Base-by-base conservation (phyloP, 2,888 invertebrate species). In the Agrenia bidenticulata region DNA sequence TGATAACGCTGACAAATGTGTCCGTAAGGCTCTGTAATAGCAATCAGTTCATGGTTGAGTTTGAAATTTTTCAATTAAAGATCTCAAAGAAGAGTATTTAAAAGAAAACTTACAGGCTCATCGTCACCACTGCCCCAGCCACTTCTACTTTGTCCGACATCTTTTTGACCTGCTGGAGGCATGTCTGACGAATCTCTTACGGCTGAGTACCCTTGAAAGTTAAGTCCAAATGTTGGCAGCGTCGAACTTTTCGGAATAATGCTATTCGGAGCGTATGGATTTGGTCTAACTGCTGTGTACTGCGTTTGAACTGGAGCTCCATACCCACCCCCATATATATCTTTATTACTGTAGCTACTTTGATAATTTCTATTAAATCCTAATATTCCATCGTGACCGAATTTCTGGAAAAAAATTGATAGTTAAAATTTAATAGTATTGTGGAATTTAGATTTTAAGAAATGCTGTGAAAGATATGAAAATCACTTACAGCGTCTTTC, bases 1-100 rank as follows among this genome's bases (percentile, higher is more conserved):
- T 59, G n/a, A 66, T 19, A 17, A 67, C 32, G 45, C 64, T 61
- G 15, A 63, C 61, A 54, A 67, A 67, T 42, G 64, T 63, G 37
- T 67, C 64, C 9, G 60, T 56, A 24, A 67, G 17, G 13, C 64
- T 49, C 50, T 61, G 51, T 42, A 32, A 17, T 23, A 50, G 41
- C 9, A 15, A 45, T 32, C 4, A 4, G 4, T 32, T 32, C 32
- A 32, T 11, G 11, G 11, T 32, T 32, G 4, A 32, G 32, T 7
- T 32, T 32, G 32, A 32, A 32, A 32, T n/a, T n/a, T n/a, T n/a
- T n/a, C n/a, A n/a, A n/a, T n/a, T n/a, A n/a, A n/a, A n/a, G n/a
- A n/a, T n/a, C n/a, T n/a, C n/a, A 32, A 32, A 7, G 32, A 32
- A 32, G 11, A 32, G 11, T 32, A n/a, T 32, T 11, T 4, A 32